phyloP scores from a whole-genome alignment of 2,113 vertebrate genomes.

The Vimba vimba region DNA sequence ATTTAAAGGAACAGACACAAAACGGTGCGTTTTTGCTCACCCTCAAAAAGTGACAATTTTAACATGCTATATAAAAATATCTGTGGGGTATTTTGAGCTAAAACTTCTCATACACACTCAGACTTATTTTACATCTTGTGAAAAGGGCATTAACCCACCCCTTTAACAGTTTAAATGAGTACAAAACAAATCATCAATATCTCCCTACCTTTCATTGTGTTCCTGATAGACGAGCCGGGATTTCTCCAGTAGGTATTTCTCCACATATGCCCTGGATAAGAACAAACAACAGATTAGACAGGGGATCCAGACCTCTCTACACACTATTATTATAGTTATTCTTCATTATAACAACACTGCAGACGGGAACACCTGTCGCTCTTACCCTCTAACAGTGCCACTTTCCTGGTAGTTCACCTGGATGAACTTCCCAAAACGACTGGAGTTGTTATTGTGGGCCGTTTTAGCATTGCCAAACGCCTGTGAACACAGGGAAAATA shows the following conservation, averaged over 20 bases:
- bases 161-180: not conserved
- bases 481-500: conserved; percentile 73
- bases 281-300: conserved; percentile 32
- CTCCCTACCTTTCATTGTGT: conserved; percentile 91
- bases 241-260: conserved; percentile 98
- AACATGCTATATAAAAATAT: no score
- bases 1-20: no score
- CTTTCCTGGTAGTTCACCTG: conserved; percentile 99
- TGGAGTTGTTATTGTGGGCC: conserved; percentile 98
- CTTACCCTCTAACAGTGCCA: conserved; percentile 96
- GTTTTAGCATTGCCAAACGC: conserved; percentile 99
- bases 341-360: no score
- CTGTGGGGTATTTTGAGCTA: no score
- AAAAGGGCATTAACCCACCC: no score
- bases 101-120: no score
- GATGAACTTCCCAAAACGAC: conserved; percentile 98
- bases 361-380: not conserved
- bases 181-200: not conserved
- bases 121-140: no score
- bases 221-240: conserved; percentile 97
- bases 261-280: conserved; percentile 90
- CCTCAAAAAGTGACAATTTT: no score
- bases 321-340: no score
- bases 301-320: not conserved
- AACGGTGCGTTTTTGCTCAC: no score